Evolutionary conservation across 2,113 vertebrate genomes (phyloP), one percentile per base, ranked within the genome.

Genomic region (Narcine bancroftii): DNA sequence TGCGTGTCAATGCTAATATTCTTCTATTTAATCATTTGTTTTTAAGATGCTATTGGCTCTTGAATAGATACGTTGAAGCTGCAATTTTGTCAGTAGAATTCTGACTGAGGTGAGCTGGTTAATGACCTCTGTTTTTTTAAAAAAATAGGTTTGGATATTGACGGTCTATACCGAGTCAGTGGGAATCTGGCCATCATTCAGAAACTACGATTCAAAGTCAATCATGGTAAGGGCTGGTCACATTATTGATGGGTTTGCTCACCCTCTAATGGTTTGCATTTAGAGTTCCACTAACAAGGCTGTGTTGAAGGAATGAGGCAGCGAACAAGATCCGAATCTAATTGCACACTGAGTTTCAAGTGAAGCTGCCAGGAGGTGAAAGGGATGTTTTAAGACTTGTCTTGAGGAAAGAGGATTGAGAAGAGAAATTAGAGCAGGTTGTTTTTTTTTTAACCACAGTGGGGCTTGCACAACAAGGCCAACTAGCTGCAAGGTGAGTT

Each of bases 141-240:
- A n/a, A n/a, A n/a, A 2, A 0, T 93, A 98, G 97, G 97, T 93
- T 93, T 99, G 94, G 98, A 97, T 93, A 97, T 98, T 0, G 98
- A 99, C 0, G 98, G 98, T 26, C 95, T 99, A 53, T 99, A 99
- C 94, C 96, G 91, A 36, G 81, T 87, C 33, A 87, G 81, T 87
- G 81, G 81, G 50, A 87, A 87, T 36, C 81, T 87, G 81, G 97
- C 98, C 11, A 96, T 97, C 93, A 97, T 99, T 93, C 98, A 99
- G 96, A 99, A 97, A 79, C 95, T 99, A 75, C 98, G 98, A 93
- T 97, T 96, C 94, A 98, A 97, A 77, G 98, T 98, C 60, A 97
- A 99, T 94, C 98, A 98, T 0, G 97, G 98, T 99, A 95, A 94
- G 94, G 6, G 13, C 33, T n/a, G 53, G 9, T 63, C 17, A 33